Percentiles rank a stretch among this genome's conserved stretches.
Evolutionary conservation across 2,797 vertebrate genomes (phyloP).

Genomic region (Mormyrus proboscirostris): DNA sequence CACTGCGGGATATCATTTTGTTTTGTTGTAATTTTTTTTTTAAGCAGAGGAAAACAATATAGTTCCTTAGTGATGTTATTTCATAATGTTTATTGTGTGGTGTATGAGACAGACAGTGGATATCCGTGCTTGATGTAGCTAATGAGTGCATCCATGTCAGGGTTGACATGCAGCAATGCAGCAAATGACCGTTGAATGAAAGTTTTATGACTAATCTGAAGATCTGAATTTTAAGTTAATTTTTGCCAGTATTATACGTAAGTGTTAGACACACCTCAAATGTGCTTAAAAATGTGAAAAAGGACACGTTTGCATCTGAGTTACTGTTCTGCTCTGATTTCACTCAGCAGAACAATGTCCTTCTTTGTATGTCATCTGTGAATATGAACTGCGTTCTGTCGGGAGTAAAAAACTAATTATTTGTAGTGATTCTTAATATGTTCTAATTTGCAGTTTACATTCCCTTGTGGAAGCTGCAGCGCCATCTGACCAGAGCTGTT

Average conservation of each 20-base stretch:
- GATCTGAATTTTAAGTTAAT: neutral
- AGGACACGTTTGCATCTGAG: neutral
- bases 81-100: neutral
- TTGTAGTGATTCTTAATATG: neutral
- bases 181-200: neutral
- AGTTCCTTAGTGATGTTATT: neutral
- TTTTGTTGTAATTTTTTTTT: neutral
- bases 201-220: neutral
- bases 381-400: neutral
- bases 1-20: neutral
- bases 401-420: neutral
- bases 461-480: neutral
- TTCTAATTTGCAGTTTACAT: constrained; percentile 3
- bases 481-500: neutral
- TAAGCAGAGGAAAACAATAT: neutral
- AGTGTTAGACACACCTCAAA: neutral
- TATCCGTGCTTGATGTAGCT: neutral
- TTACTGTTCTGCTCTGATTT: neutral
- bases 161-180: neutral
- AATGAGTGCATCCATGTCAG: neutral
- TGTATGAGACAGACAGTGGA: neutral
- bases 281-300: neutral
- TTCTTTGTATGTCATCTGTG: neutral
- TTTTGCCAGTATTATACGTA: neutral
- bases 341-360: neutral